A percentile compares a stretch with the other conserved stretches of the same genome.
phyloP scores from a whole-genome alignment of 2,888 invertebrate species.

The Gisinianus flammeolus region DNA sequence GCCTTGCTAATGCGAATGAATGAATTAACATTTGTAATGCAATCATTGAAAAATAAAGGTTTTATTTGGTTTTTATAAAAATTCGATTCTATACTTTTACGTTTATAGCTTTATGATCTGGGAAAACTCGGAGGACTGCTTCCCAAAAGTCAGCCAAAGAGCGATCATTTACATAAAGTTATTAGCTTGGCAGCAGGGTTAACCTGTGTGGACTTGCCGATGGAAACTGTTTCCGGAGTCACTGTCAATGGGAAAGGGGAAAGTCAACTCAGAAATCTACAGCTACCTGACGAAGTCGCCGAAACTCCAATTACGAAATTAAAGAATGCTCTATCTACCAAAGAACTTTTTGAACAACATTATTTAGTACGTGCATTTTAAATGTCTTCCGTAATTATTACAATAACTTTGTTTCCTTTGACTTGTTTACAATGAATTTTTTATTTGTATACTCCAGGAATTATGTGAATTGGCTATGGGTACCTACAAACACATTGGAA shows the following conservation, averaged over 20 bases:
- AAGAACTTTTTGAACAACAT: slow-evolving; percentile 84
- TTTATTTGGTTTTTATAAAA: too few relatives aligned
- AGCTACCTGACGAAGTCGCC: slow-evolving; percentile 29
- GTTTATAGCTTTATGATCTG: slow-evolving; percentile 73
- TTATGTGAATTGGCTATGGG: slow-evolving; percentile 93
- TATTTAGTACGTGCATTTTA: slow-evolving; percentile 71
- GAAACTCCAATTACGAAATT: slow-evolving; percentile 78
- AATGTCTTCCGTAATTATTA: background rate
- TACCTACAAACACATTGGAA: slow-evolving; percentile 91
- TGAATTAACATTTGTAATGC: slow-evolving; percentile 7
- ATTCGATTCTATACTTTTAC: too few relatives aligned
- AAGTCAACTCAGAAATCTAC: slow-evolving; percentile 1
- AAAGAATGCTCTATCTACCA: slow-evolving; percentile 88
- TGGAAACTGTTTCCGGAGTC: slow-evolving; percentile 42
- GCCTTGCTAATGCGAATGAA: too few relatives aligned
- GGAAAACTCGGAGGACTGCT: slow-evolving; percentile 89
- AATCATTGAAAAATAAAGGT: too few relatives aligned
- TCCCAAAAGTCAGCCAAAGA: slow-evolving; percentile 80
- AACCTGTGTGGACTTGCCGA: slow-evolving; percentile 46
- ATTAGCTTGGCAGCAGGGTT: slow-evolving; percentile 90
- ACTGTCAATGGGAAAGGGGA: slow-evolving; percentile 33
- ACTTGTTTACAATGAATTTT: background rate
- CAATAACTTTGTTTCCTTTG: background rate
- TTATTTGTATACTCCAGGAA: slow-evolving; percentile 67
- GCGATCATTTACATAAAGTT: slow-evolving; percentile 87